phyloP scores from a whole-genome alignment of 2,113 vertebrate species.

The Pao palembangensis region DNA sequence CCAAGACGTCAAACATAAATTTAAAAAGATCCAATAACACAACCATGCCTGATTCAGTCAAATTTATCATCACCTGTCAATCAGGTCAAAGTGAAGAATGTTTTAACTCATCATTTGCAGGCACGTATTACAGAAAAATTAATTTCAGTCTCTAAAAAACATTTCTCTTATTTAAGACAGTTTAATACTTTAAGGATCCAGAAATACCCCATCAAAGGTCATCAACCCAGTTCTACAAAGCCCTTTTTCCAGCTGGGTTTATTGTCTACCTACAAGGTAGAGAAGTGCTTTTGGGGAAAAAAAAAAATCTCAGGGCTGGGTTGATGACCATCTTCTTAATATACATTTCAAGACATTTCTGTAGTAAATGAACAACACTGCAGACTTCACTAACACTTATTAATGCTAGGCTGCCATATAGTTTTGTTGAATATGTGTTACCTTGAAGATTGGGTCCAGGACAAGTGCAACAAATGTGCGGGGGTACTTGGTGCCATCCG shows the following conservation, averaged over 20 bases:
- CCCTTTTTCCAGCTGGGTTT: no score
- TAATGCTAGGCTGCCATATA: background rate
- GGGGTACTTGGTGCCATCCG: conserved; percentile 82
- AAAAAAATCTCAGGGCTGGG: no score
- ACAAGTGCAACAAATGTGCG: conserved; percentile 88
- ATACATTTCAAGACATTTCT: no score
- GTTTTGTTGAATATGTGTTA: conserved; percentile 37
- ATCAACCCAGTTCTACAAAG: no score
- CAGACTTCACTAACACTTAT: no score
- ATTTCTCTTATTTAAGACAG: no score
- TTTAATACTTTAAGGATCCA: no score
- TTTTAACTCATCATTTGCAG: conserved; percentile 78
- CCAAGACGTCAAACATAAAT: background rate
- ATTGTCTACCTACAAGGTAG: no score
- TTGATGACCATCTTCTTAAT: no score
- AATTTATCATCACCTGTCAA: conserved; percentile 74
- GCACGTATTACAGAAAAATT: background rate
- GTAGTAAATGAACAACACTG: no score
- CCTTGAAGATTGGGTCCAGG: conserved; percentile 96
- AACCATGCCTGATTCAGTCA: conserved; percentile 73
- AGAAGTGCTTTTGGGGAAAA: no score
- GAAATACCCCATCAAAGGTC: no score
- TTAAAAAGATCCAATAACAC: background rate
- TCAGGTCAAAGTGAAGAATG: conserved; percentile 92
- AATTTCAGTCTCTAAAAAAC: background rate